Evolutionary conservation across 2,888 invertebrate genomes (phyloP), one percentile per base, ranked within the genome.

Genomic region (Nematopogon swammerdamellus): DNA sequence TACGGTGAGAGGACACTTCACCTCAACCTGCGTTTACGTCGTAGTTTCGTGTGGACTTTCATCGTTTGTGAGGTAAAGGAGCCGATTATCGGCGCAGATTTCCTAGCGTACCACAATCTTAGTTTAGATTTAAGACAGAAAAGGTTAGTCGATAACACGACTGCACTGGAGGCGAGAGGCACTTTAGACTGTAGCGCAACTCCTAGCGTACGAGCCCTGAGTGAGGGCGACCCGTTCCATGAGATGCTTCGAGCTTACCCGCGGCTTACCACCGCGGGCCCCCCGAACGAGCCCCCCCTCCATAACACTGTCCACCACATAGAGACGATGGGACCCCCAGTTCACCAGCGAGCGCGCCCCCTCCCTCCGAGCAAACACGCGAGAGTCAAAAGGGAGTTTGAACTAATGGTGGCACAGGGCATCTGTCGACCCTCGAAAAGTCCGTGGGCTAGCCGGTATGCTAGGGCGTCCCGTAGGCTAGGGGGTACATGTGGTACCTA

Each of bases 381-480:
- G 44, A 19, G 11, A 48, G 50, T 42, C 2, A 47, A 25, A 18
- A 45, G 14, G 18, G 18, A 45, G n/a, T 45, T 45, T 14, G 18
- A 19, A 18, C 18, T 45, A 18, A 45, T 45, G 45, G 6, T 18
- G 6, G 45, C 5, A 14, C 17, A 14, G 19, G 45, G 45, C 19
- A 18, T 45, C 18, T 45, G 45, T 14, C n/a, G 45, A 5, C 45
- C 45, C 14, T 45, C 45, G 3, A 18, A 45, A 14, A 45, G 45
- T 14, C 18, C 17, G 4, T 45, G 45, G 45, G 45, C 45, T 17
- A 44, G 44, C 17, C 44, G 68, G 65, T 1, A 60, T 64, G n/a
- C 59, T 61, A 25, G 54, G 62, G 2, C 64, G 62, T 0, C 65
- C 63, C 0, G 56, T 53, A 14, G 64, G 62, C 25, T 55, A 57